Percentiles rank a stretch among this genome's conserved stretches.
Conservation (phyloP, 2,113 vertebrate genomes). For the Platichthys flesus region DNA sequence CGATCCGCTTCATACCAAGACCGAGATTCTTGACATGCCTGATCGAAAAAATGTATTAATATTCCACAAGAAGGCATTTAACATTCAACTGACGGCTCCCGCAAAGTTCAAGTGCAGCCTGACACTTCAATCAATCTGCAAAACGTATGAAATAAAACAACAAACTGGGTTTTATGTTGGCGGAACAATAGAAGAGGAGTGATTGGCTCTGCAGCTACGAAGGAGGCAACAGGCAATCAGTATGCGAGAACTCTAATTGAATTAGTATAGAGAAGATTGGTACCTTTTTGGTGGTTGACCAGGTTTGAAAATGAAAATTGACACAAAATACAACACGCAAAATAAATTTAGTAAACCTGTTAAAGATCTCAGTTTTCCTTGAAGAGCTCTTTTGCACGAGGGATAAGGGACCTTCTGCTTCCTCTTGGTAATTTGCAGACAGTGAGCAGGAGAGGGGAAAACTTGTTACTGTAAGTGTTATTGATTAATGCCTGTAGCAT, state of each 20-base stretch:
- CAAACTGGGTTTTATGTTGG: background rate
- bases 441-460: background rate
- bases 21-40: slow-evolving; percentile 36
- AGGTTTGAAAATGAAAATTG: background rate
- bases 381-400: background rate
- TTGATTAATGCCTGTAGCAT: slow-evolving; percentile 3
- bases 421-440: slow-evolving; percentile 5
- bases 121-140: slow-evolving; percentile 5
- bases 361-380: background rate
- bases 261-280: background rate
- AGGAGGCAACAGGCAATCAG: background rate
- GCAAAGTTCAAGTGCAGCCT: slow-evolving; percentile 27
- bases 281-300: background rate
- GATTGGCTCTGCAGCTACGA: background rate
- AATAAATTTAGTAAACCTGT: background rate
- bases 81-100: slow-evolving; percentile 30
- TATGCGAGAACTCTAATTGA: background rate
- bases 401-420: background rate
- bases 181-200: slow-evolving; percentile 5
- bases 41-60: slow-evolving; percentile 39
- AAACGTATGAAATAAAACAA: slow-evolving; percentile 23
- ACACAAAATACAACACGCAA: background rate
- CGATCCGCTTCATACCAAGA: slow-evolving; percentile 8
- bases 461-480: slow-evolving; percentile 3
- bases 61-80: slow-evolving; percentile 47